Conservation (phyloP, 2,888 invertebrate species). For the Hyles lineata region DNA sequence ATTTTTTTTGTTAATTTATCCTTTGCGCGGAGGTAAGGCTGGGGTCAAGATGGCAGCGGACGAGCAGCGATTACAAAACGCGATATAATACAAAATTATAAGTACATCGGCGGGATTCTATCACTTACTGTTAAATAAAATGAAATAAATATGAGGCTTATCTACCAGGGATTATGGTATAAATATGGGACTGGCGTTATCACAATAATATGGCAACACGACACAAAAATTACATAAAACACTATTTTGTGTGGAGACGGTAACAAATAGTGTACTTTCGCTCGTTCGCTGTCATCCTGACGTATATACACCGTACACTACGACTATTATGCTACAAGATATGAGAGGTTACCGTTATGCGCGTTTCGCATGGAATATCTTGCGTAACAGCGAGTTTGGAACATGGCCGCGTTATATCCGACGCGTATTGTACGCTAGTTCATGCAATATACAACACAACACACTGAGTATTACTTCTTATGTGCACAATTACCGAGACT, state of each 20-base stretch:
- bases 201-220: slow-evolving; percentile 14
- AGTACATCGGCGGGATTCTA: slow-evolving; percentile 29
- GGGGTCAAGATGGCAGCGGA: neutral
- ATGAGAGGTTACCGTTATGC: slow-evolving; percentile 16
- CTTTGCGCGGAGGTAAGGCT: neutral
- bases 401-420: slow-evolving; percentile 19
- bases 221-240: neutral
- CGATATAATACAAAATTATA: slow-evolving; percentile 9
- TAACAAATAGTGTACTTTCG: slow-evolving; percentile 15
- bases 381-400: neutral
- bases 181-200: neutral
- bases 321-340: slow-evolving; percentile 17
- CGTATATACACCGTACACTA: neutral
- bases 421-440: slow-evolving; percentile 2
- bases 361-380: neutral
- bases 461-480: slow-evolving; percentile 70
- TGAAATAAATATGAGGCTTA: slow-evolving; percentile 27
- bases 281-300: slow-evolving; percentile 7
- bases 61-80: neutral
- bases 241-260: slow-evolving; percentile 13
- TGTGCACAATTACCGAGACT: slow-evolving; percentile 57
- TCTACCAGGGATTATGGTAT: neutral
- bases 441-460: slow-evolving; percentile 56
- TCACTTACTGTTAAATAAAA: slow-evolving; percentile 13
- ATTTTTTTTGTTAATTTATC: slow-evolving; percentile 5